A percentile compares a stretch with the other conserved stretches of the same genome.
These are phyloP conservation scores for Poecile atricapillus DNA, from an alignment of 2,113 vertebrate genomes.

Conservation along the genomic window DNA sequence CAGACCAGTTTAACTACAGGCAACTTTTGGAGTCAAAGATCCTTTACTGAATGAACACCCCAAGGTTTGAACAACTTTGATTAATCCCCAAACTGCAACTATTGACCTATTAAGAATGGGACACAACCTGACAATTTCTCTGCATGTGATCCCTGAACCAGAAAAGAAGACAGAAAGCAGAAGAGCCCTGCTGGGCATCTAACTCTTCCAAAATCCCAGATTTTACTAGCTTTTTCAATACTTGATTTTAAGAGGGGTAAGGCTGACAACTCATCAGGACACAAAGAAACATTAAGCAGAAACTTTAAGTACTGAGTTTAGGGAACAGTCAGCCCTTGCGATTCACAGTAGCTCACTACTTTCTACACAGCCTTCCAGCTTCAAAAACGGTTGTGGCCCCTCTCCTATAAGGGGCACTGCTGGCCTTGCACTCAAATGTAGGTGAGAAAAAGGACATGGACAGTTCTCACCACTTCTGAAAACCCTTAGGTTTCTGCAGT, in stretches of 20 bases:
- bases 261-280: neutral
- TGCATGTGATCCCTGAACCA: neutral
- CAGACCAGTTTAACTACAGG: neutral
- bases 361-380: neutral
- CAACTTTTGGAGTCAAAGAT: neutral
- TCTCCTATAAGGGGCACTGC: neutral
- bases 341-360: neutral
- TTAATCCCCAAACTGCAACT: neutral
- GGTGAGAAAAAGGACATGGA: neutral
- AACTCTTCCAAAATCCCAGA: neutral
- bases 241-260: neutral
- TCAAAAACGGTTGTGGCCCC: neutral
- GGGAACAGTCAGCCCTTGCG: neutral
- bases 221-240: neutral
- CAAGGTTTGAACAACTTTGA: neutral
- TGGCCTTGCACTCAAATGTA: neutral
- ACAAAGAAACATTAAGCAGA: neutral
- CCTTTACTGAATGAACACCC: neutral
- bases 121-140: neutral
- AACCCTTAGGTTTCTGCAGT: neutral
- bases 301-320: neutral
- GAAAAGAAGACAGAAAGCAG: neutral
- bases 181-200: neutral
- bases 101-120: neutral
- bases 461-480: neutral